These are phyloP conservation scores for Coenonympha arcania DNA, from an alignment of 2,888 invertebrate species.

Conservation along the genomic window DNA sequence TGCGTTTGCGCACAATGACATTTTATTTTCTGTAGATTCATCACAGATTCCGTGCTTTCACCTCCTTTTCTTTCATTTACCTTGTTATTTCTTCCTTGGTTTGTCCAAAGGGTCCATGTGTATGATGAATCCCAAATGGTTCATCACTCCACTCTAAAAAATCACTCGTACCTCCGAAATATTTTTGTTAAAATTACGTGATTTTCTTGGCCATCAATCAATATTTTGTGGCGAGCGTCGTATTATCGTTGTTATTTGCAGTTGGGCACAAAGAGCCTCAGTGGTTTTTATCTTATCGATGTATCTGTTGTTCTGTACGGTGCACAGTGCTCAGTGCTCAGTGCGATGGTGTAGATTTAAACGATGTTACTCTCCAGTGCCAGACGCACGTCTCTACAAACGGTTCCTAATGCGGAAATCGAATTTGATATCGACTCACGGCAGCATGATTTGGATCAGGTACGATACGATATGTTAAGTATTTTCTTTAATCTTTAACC, in stretches of 20 bases:
- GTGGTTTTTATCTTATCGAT: conserved; percentile 59
- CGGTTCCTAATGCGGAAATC: conserved; percentile 23
- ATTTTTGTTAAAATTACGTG: neutral
- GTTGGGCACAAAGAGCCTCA: conserved; percentile 40
- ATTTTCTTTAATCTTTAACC: neutral
- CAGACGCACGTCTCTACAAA: conserved; percentile 49
- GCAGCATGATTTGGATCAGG: conserved; percentile 19
- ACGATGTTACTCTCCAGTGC: conserved; percentile 64
- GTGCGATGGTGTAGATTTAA: conserved; percentile 38
- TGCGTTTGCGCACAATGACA: too few relatives aligned
- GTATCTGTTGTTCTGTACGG: conserved; percentile 47
- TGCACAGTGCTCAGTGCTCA: conserved; percentile 36
- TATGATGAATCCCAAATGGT: too few relatives aligned
- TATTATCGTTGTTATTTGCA: conserved; percentile 35
- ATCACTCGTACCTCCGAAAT: neutral
- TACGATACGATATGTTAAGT: conserved; percentile 12
- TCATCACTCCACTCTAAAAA: too few relatives aligned
- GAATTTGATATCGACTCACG: conserved; percentile 30
- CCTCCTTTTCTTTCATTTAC: too few relatives aligned
- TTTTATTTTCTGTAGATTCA: too few relatives aligned
- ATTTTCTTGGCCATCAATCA: conserved; percentile 20
- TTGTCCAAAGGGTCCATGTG: too few relatives aligned
- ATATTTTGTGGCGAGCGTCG: conserved; percentile 24
- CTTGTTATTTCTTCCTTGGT: too few relatives aligned
- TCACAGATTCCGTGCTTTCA: too few relatives aligned